A percentile compares a stretch with the other conserved stretches of the same genome.
Evolutionary conservation across 1,140 invertebrate genomes (phyloP).

Genomic region (Drosophila arawakana): DNA sequence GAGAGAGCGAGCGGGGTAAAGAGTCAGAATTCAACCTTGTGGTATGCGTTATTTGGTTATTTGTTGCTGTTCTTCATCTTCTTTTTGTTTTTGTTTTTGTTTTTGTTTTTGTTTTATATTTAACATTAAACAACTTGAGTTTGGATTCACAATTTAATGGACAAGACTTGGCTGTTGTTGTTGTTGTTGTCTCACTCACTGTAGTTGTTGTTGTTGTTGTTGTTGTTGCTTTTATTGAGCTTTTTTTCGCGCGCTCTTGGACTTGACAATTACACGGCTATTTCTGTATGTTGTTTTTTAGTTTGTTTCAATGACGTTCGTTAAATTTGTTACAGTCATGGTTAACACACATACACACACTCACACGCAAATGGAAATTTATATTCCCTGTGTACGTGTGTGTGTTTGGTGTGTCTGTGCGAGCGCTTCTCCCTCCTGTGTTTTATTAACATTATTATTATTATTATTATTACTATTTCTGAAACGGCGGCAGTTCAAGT

Average conservation of each 20-base stretch:
- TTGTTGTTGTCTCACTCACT: slow-evolving; percentile 31
- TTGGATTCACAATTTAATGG: slow-evolving; percentile 64
- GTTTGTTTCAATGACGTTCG: slow-evolving; percentile 78
- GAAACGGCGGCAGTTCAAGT: slow-evolving; percentile 78
- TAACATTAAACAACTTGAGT: slow-evolving; percentile 50
- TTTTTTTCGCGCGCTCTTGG: slow-evolving; percentile 78
- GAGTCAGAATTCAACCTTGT: slow-evolving; percentile 70
- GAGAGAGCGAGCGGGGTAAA: background rate
- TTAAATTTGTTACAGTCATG: slow-evolving; percentile 83
- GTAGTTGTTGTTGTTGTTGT: slow-evolving; percentile 22
- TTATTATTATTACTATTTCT: slow-evolving; percentile 50
- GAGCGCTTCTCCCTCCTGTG: slow-evolving; percentile 44
- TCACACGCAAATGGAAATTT: slow-evolving; percentile 10
- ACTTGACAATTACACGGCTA: slow-evolving; percentile 82
- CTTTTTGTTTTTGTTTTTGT: slow-evolving; percentile 36
- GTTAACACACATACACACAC: slow-evolving; percentile 61
- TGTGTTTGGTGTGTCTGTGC: slow-evolving; percentile 37
- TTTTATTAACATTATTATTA: slow-evolving; percentile 51
- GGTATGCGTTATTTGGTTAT: slow-evolving; percentile 54
- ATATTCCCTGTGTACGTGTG: too few species aligned
- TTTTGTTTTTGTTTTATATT: slow-evolving; percentile 37
- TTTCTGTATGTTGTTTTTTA: slow-evolving; percentile 34
- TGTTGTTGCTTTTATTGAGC: slow-evolving; percentile 65
- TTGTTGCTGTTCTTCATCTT: slow-evolving; percentile 26
- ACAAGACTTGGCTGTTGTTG: slow-evolving; percentile 56